Conservation (phyloP, 1,140 invertebrate genomes). For the Bombus vancouverensis region DNA sequence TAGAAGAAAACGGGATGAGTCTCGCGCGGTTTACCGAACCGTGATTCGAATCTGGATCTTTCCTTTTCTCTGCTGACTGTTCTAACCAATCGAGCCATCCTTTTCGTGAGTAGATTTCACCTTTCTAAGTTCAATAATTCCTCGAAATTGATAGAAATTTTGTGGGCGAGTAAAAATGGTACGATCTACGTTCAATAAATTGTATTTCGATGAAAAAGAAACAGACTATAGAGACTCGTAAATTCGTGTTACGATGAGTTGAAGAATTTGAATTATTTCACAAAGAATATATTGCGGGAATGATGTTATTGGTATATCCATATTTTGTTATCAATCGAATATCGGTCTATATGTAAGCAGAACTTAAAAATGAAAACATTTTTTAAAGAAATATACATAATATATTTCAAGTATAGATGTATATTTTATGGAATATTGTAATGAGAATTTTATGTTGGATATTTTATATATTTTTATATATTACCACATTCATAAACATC, state of each 20-base stretch:
- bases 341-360: too few relatives aligned
- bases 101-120: neutral
- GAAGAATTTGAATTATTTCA: neutral
- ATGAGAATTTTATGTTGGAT: neutral
- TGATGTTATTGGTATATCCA: too few relatives aligned
- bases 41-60: constrained; percentile 18
- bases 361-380: too few relatives aligned
- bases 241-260: neutral
- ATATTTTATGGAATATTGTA: neutral
- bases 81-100: neutral
- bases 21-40: neutral
- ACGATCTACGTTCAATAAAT: neutral
- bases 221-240: neutral
- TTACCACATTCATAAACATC: neutral
- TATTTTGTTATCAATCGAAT: too few relatives aligned
- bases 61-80: neutral
- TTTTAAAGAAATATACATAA: too few relatives aligned
- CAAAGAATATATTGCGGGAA: neutral
- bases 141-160: neutral
- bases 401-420: neutral
- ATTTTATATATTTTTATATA: neutral
- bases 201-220: neutral
- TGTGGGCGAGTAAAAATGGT: neutral
- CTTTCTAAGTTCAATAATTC: neutral
- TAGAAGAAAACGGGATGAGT: neutral